Conservation (phyloP, 2,888 invertebrate species). For the Notodonta dromedarius region DNA sequence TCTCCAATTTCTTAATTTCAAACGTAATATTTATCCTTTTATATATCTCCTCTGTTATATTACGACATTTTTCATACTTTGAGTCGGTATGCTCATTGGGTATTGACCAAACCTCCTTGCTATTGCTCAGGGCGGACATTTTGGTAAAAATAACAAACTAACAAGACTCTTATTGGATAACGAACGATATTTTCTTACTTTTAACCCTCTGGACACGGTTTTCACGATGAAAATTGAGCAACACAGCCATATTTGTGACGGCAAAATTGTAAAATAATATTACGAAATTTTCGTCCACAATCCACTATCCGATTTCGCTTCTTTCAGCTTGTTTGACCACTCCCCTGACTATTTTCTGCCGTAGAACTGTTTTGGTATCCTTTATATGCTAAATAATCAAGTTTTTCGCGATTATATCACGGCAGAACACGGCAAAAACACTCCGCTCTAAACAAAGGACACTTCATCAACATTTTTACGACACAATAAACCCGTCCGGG, state of each 20-base stretch:
- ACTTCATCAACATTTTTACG: constrained; percentile 73
- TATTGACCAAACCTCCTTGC: constrained; percentile 58
- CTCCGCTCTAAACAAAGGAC: constrained; percentile 71
- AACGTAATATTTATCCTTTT: constrained; percentile 79
- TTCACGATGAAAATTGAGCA: constrained; percentile 50
- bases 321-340: constrained; percentile 28
- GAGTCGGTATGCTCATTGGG: constrained; percentile 57
- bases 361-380: constrained; percentile 27
- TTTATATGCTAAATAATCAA: constrained; percentile 27
- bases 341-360: constrained; percentile 32
- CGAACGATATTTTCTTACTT: constrained; percentile 42
- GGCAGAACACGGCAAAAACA: constrained; percentile 51
- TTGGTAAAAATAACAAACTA: constrained; percentile 35
- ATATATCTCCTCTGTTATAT: constrained; percentile 79
- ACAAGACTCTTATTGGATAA: constrained; percentile 58
- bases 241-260: constrained; percentile 53
- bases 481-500: constrained; percentile 69
- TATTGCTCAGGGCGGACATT: constrained; percentile 69
- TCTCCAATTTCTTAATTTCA: constrained; percentile 74
- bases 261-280: constrained; percentile 39
- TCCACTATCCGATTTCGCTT: constrained; percentile 14
- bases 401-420: constrained; percentile 36
- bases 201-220: constrained; percentile 41
- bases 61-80: constrained; percentile 76
- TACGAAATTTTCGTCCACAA: constrained; percentile 38